These are phyloP conservation scores for Drosophila percnosoma DNA, from an alignment of 2,888 invertebrate species.

Conservation along the genomic window DNA sequence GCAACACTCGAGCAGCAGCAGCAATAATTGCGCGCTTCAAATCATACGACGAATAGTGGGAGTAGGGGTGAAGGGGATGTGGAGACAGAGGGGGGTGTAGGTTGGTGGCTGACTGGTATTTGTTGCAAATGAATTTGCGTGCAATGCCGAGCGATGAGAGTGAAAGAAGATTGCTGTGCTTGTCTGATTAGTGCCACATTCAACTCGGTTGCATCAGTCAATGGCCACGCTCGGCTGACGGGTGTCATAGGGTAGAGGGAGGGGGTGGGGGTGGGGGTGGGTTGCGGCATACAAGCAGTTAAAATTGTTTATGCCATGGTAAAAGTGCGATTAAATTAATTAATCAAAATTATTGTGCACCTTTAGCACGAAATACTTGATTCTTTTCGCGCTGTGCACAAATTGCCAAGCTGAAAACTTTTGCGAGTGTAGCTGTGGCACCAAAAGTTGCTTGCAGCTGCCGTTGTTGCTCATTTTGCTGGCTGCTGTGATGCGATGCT, in stretches of 20 bases:
- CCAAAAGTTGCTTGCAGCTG: conserved; percentile 17
- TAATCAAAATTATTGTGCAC: background rate
- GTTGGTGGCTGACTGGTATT: conserved; percentile 4
- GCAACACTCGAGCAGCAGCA: background rate
- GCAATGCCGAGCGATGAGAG: conserved; percentile 12
- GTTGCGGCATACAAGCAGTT: background rate
- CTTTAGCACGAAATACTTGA: background rate
- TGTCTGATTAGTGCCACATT: conserved; percentile 31
- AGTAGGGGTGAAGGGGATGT: background rate
- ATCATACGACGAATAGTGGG: conserved; percentile 54
- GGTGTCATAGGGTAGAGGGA: background rate
- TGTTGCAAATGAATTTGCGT: conserved; percentile 30
- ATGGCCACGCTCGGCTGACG: background rate
- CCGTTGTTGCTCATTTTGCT: conserved; percentile 25
- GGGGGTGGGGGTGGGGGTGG: background rate
- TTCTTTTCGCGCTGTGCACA: conserved; percentile 2
- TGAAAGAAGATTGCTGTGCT: background rate
- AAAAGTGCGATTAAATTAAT: background rate
- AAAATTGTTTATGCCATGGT: background rate
- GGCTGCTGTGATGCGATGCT: conserved; percentile 57
- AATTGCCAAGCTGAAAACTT: conserved; percentile 1
- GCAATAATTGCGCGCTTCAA: conserved; percentile 68
- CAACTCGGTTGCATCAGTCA: conserved; percentile 45
- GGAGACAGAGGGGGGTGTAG: background rate
- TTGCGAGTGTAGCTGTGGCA: conserved; percentile 34